Base-by-base conservation (phyloP, 2,888 invertebrate species). In the Lacanobia wlatinum region DNA sequence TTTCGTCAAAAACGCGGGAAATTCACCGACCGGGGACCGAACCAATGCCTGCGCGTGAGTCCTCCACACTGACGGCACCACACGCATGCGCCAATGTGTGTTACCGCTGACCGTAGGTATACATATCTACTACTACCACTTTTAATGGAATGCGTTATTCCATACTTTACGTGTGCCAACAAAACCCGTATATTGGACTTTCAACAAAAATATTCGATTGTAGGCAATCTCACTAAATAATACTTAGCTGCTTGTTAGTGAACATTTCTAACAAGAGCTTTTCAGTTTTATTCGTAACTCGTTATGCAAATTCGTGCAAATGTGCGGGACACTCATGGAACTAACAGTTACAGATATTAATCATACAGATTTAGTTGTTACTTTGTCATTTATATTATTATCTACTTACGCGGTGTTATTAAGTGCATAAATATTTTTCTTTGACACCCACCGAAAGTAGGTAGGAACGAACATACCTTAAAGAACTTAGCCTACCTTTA, bases 1-100 rank as follows among this genome's bases (percentile, higher is more conserved):
- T 69, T 66, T 70, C 55, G 65, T 73, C 65, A n/a, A 79, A 85
- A 88, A 77, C 79, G 84, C 88, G 85, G 78, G 67, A 83, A 87
- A 76, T 78, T 75, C 40, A 73, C 75, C 28, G 60, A 53, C 60
- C 68, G 68, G 76, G 66, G 74, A 84, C 73, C 72, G 74, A 71
- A 84, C 84, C 73, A 86, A 76, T 82, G 76, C 73, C 80, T 85
- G 83, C 89, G 89, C 88, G 83, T 65, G 89, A 84, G 82, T 82
- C 78, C 70, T 84, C 82, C 60, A 75, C 73, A 89, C 89, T 88
- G 88, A 80, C 85, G 68, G 76, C 40, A 63, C 64, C 74, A 63
- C 83, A 79, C 73, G 82, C 82, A 81, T 78, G 83, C 76, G 53
- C 64, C 70, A 63, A 78, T 70, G 84, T 87, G 67, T 83, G 74